A percentile compares a stretch with the other conserved stretches of the same genome.
Evolutionary conservation across 2,113 vertebrate species (phyloP).

Genomic region (Calypte anna): DNA sequence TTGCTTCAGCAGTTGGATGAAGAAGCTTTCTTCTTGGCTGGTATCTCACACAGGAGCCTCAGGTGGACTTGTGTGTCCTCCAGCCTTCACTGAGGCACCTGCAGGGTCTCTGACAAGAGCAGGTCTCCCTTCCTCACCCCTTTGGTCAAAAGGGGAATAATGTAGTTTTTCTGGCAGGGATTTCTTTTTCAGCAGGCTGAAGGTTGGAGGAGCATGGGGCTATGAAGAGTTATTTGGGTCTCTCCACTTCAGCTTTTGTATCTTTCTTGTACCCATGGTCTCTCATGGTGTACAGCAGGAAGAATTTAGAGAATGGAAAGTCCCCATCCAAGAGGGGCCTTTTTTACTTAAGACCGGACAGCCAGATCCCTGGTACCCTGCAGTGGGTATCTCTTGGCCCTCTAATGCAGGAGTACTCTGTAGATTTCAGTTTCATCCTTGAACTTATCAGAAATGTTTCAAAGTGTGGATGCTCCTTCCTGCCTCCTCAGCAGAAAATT

Average conservation of each 20-base stretch:
- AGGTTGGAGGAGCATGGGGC: fast-evolving
- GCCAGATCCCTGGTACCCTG: background rate
- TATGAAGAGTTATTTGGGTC: background rate
- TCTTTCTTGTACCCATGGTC: background rate
- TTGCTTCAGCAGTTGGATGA: background rate
- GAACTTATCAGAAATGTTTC: background rate
- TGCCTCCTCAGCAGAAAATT: background rate
- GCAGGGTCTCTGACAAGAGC: background rate
- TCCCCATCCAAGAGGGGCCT: background rate
- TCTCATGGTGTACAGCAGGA: background rate
- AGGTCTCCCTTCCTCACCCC: background rate
- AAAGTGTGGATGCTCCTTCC: background rate
- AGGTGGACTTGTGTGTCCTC: background rate
- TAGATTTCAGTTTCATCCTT: background rate
- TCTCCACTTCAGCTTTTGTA: background rate
- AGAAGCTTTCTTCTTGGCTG: background rate
- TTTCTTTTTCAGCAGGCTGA: background rate
- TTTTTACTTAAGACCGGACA: background rate
- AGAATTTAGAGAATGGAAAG: background rate
- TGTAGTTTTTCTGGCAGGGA: background rate
- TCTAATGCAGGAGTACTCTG: background rate
- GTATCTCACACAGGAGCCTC: conserved; percentile 3
- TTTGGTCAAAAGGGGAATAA: background rate
- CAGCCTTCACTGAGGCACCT: background rate
- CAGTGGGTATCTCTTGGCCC: background rate